A percentile compares a stretch with the other conserved stretches of the same genome.
Evolutionary conservation across 2,113 vertebrate genomes (phyloP).

Genomic region (Lota lota): DNA sequence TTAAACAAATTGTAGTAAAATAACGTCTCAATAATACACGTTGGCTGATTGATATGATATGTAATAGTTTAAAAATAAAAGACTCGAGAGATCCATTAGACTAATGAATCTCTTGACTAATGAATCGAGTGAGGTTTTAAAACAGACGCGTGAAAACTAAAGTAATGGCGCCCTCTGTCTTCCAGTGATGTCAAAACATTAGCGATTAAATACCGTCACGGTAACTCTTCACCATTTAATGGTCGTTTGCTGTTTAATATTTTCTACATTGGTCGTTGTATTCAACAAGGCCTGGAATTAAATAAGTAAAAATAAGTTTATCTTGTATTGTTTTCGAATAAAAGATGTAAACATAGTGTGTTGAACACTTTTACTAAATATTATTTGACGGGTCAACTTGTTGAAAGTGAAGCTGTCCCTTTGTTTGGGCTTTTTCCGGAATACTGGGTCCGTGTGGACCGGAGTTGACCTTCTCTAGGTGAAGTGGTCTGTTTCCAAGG

Average conservation of each 20-base stretch:
- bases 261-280: too few relatives aligned
- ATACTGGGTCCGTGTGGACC: conserved; percentile 68
- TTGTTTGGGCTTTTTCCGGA: conserved; percentile 71
- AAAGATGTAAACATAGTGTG: conserved; percentile 35
- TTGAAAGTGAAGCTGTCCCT: conserved; percentile 64
- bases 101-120: too few relatives aligned
- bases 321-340: conserved; percentile 27
- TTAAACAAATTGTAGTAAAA: too few relatives aligned
- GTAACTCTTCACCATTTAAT: conserved; percentile 2
- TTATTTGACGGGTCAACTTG: conserved; percentile 56
- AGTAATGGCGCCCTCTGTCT: conserved; percentile 72
- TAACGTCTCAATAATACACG: too few relatives aligned
- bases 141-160: conserved; percentile 40
- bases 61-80: too few relatives aligned
- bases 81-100: too few relatives aligned
- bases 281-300: too few relatives aligned
- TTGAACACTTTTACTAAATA: not conserved
- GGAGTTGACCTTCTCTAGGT: conserved; percentile 74
- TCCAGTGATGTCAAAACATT: conserved; percentile 1
- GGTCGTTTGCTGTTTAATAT: not conserved
- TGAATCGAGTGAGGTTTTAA: conserved; percentile 6
- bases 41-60: too few relatives aligned
- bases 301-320: too few relatives aligned
- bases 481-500: conserved; percentile 78
- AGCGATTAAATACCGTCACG: not conserved